Evolutionary conservation across 2,113 vertebrate genomes (phyloP).

Genomic region (Atractosteus spatula): DNA sequence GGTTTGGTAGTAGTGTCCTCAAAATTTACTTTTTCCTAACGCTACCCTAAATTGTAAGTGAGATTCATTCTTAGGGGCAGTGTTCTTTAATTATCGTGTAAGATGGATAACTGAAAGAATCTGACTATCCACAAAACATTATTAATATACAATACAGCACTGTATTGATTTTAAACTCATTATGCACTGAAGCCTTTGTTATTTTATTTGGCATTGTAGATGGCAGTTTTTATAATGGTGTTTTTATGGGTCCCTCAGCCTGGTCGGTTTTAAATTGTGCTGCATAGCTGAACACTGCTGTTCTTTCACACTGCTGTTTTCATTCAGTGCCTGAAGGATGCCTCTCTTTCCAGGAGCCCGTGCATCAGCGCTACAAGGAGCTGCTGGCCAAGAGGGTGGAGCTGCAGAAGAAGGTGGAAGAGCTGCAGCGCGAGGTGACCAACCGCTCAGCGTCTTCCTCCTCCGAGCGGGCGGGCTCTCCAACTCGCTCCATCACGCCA

Average conservation of each 20-base stretch:
- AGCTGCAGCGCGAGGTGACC: slow-evolving; percentile 88
- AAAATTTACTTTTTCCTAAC: too few relatives aligned
- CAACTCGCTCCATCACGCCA: slow-evolving; percentile 77
- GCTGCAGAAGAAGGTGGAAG: slow-evolving; percentile 92
- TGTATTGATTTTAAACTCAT: too few relatives aligned
- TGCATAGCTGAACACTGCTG: too few relatives aligned
- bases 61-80: too few relatives aligned
- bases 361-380: slow-evolving; percentile 91
- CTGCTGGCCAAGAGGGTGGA: slow-evolving; percentile 88
- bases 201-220: too few relatives aligned
- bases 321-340: slow-evolving; percentile 12
- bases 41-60: too few relatives aligned
- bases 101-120: too few relatives aligned
- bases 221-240: background rate
- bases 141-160: too few relatives aligned
- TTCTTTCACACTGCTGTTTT: background rate
- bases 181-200: too few relatives aligned
- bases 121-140: too few relatives aligned
- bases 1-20: too few relatives aligned
- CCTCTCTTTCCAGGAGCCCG: slow-evolving; percentile 72
- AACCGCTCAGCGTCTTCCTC: slow-evolving; percentile 78
- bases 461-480: slow-evolving; percentile 80
- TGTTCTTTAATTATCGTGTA: too few relatives aligned
- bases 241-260: background rate
- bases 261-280: background rate